Percentiles rank a stretch among this genome's conserved stretches.
Evolutionary conservation across 2,113 vertebrate genomes (phyloP).

Genomic region (Silurus asotus): DNA sequence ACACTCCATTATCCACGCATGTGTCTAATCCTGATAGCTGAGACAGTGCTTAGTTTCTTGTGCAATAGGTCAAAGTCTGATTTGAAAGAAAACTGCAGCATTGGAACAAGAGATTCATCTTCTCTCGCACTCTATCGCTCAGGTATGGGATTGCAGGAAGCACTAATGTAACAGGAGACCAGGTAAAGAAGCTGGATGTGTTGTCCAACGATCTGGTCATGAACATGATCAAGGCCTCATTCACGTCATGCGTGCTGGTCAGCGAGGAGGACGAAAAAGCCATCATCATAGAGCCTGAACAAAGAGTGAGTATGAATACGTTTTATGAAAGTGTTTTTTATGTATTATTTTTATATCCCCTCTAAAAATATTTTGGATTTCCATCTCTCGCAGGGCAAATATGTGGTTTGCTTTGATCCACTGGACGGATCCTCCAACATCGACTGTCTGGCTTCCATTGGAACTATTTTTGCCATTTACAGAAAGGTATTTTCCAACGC

Average conservation of each 20-base stretch:
- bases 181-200: conserved; percentile 95
- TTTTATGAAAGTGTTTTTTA: neutral
- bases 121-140: neutral
- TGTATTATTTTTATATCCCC: too few relatives aligned
- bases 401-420: conserved; percentile 95
- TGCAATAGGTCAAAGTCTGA: conserved; percentile 28
- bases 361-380: too few relatives aligned
- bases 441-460: conserved; percentile 95
- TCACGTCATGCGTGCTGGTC: conserved; percentile 89
- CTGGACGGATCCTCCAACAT: conserved; percentile 98
- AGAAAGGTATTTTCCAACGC: conserved; percentile 78
- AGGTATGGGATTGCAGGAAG: conserved; percentile 95
- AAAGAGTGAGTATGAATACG: conserved; percentile 72
- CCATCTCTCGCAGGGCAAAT: conserved; percentile 67
- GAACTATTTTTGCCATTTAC: conserved; percentile 96
- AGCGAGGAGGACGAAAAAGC: conserved; percentile 91
- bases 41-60: neutral
- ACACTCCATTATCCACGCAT: neutral
- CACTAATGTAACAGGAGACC: conserved; percentile 94
- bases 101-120: neutral
- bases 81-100: neutral
- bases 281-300: conserved; percentile 86
- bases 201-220: conserved; percentile 95
- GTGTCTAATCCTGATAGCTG: neutral
- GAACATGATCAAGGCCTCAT: conserved; percentile 96